Base-by-base conservation (phyloP, 2,888 invertebrate genomes). In the Stratiomys singularior region DNA sequence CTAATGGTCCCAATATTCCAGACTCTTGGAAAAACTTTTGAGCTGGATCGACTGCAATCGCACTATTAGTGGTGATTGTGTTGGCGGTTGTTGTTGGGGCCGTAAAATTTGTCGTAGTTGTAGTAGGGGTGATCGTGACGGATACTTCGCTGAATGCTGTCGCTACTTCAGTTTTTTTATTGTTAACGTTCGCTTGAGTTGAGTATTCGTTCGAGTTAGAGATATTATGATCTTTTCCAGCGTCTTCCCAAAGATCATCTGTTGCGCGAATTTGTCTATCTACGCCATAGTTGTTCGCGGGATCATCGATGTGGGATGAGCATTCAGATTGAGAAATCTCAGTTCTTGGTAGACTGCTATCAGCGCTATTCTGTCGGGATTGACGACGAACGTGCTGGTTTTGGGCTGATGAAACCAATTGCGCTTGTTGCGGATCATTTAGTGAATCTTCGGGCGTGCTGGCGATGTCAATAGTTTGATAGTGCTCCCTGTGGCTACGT, bases 11-110 rank as follows among this genome's bases (percentile, higher is more conserved):
- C 37, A 85, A 77, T 25, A 85, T 84, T 11, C 85, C 84, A 67
- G 83, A 84, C 79, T 85, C 85, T 47, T 83, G 81, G 60, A 83
- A 83, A 79, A 83, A 84, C 79, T 82, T 83, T 74, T 83, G 83
- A 1, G 85, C 85, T 0, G 83, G 83, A 77, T 82, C 82, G 63
- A 83, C 82, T 72, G 21, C 23, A 13, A 25, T 15, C 18, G 72
- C 21, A 67, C 11, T 28, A 60, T 1, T 37, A 30, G 25, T n/a
- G 7, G 52, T 1, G 60, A 30, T 71, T 15, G 5, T 11, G 15
- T 11, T 21, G 18, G 74, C 18, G 2, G 46, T 9, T 9, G 13
- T 46, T 3, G 30, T 30, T 15, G 28, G 9, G 13, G 44, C 15
- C 11, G 23, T n/a, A 11, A n/a, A 27, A 11, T 44, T 44, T 11